Evolutionary conservation across 2,888 invertebrate genomes (phyloP).

Genomic region (Falcaria lacertinaria): DNA sequence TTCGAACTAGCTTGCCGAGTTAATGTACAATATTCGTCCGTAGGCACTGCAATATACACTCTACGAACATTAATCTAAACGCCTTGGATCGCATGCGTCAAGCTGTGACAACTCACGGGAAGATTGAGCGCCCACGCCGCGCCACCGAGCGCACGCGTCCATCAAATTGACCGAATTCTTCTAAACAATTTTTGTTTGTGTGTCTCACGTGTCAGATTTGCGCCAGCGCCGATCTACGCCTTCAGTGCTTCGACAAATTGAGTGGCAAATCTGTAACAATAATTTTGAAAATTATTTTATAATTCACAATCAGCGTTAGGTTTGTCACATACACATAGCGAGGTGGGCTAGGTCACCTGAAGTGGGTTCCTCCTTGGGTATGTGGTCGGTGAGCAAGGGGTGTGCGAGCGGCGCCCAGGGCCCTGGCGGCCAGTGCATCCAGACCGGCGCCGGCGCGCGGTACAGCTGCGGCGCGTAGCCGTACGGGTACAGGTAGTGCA

Average conservation of each 20-base stretch:
- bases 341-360: slow-evolving; percentile 57
- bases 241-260: slow-evolving; percentile 91
- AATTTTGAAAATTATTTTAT: slow-evolving; percentile 4
- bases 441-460: slow-evolving; percentile 62
- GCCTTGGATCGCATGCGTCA: slow-evolving; percentile 22
- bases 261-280: slow-evolving; percentile 90
- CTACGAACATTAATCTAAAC: slow-evolving; percentile 28
- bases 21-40: slow-evolving; percentile 15
- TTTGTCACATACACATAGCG: background rate
- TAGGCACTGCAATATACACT: slow-evolving; percentile 29
- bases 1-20: slow-evolving; percentile 35
- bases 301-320: background rate
- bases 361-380: slow-evolving; percentile 79
- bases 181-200: slow-evolving; percentile 39
- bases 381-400: slow-evolving; percentile 69
- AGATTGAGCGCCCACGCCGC: slow-evolving; percentile 12
- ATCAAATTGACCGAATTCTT: slow-evolving; percentile 26
- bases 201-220: slow-evolving; percentile 48
- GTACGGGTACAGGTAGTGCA: slow-evolving; percentile 61
- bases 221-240: slow-evolving; percentile 34
- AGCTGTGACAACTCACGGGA: slow-evolving; percentile 16
- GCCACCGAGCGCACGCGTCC: slow-evolving; percentile 13
- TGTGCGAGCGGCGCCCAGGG: slow-evolving; percentile 77
- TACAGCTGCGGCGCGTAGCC: slow-evolving; percentile 67
- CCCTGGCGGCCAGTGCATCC: slow-evolving; percentile 75